A percentile compares a stretch with the other conserved stretches of the same genome.
Evolutionary conservation across 2,113 vertebrate species (phyloP).

Genomic region (Gymnobelideus leadbeateri): DNA sequence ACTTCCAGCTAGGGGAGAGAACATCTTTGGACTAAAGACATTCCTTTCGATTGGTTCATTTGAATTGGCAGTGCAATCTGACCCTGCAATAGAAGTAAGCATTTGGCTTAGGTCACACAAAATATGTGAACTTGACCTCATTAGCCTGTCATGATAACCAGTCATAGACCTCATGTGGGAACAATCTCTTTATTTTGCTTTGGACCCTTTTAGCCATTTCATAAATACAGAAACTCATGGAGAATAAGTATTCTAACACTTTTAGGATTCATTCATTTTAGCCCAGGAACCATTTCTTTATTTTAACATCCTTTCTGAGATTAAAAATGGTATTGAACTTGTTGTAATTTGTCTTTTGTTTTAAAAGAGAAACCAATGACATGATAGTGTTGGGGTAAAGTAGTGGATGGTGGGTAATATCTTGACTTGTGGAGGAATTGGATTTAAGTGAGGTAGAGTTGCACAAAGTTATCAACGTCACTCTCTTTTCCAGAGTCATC

Average conservation of each 20-base stretch:
- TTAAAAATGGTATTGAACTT: conserved; percentile 54
- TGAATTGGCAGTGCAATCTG: not conserved
- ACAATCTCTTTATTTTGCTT: conserved; percentile 49
- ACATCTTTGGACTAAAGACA: not conserved
- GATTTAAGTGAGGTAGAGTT: no score
- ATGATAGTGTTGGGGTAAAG: no score
- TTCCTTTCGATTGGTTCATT: not conserved
- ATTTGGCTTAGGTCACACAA: not conserved
- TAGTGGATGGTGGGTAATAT: no score
- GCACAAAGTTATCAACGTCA: no score
- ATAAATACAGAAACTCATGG: conserved; percentile 57
- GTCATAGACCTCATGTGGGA: not conserved
- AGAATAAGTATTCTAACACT: conserved; percentile 65
- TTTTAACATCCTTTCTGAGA: conserved; percentile 75
- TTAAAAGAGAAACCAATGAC: no score
- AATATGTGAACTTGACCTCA: not conserved
- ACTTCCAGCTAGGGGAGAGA: not conserved
- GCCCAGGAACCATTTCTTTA: conserved; percentile 75
- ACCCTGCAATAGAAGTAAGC: not conserved
- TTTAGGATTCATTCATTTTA: conserved; percentile 72
- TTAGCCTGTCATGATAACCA: not conserved
- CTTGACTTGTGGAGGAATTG: no score
- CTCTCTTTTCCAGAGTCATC: no score
- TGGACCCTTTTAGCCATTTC: conserved; percentile 49
- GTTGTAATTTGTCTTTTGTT: conserved; percentile 67